phyloP scores from a whole-genome alignment of 2,888 invertebrate genomes.

The Piscicola geometra region DNA sequence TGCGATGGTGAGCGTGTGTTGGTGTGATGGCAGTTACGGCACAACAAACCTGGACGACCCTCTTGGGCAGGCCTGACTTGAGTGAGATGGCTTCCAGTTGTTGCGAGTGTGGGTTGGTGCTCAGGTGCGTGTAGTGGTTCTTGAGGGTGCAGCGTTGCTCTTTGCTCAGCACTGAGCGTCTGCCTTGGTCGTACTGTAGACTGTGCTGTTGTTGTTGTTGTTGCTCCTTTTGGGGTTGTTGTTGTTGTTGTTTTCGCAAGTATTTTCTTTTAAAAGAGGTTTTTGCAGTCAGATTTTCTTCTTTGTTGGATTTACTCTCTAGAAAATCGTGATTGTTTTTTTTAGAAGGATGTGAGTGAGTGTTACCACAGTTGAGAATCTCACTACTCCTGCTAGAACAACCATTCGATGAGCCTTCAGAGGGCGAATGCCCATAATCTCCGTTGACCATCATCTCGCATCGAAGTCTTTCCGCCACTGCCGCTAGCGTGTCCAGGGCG shows the following conservation, averaged over 20 bases:
- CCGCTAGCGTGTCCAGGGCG: constrained; percentile 33
- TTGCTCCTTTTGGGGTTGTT: background rate
- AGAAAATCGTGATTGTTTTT: background rate
- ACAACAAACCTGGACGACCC: constrained; percentile 29
- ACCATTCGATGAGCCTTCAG: no score
- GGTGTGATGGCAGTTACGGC: background rate
- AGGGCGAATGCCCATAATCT: no score
- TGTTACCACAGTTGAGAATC: no score
- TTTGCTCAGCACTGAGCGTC: constrained; percentile 32
- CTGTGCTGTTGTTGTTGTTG: background rate
- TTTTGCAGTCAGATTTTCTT: background rate
- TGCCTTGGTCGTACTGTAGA: constrained; percentile 30
- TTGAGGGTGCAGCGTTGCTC: constrained; percentile 31
- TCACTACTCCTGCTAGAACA: no score
- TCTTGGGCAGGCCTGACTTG: constrained; percentile 21
- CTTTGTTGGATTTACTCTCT: background rate
- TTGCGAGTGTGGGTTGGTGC: constrained; percentile 21
- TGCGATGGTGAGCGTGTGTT: no score
- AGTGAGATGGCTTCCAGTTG: constrained; percentile 25
- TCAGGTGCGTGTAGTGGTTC: constrained; percentile 5
- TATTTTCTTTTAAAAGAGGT: background rate
- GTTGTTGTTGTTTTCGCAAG: background rate
- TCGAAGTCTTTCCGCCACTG: constrained; percentile 35
- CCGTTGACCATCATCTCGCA: constrained; percentile 36
- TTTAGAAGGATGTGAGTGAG: no score